These are phyloP conservation scores for Nephrocerus scutellatus DNA, from an alignment of 2,888 invertebrate species.

Conservation along the genomic window DNA sequence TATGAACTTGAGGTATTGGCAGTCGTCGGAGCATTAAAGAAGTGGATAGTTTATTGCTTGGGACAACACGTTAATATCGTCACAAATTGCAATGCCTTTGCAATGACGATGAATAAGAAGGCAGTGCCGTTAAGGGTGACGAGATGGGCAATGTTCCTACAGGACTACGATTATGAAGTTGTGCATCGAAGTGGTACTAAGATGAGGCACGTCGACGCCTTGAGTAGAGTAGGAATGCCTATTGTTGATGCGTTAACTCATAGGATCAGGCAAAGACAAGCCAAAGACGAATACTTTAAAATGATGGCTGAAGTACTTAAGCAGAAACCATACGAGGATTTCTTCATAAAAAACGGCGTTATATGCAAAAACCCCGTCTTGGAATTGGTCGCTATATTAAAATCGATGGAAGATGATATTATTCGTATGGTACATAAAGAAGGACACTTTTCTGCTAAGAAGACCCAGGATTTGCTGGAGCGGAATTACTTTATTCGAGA, in stretches of 20 bases:
- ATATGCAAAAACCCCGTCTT: conserved; percentile 8
- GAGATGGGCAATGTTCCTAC: conserved; percentile 13
- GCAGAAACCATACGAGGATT: conserved; percentile 4
- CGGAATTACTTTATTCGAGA: conserved; percentile 28
- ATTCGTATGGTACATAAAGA: conserved; percentile 33
- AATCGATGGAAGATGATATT: conserved; percentile 30
- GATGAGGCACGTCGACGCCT: conserved; percentile 21
- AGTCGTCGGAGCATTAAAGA: conserved; percentile 18
- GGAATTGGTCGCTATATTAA: conserved; percentile 31
- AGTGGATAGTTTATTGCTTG: conserved; percentile 30
- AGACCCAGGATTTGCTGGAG: conserved; percentile 26
- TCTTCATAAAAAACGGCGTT: conserved; percentile 7
- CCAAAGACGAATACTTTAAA: conserved; percentile 1
- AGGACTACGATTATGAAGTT: conserved; percentile 15
- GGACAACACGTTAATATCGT: conserved; percentile 30
- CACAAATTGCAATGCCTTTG: conserved; percentile 34
- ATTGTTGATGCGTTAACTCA: conserved; percentile 1
- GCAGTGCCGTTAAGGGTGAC: conserved; percentile 17
- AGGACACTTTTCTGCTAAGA: conserved; percentile 35
- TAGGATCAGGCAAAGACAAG: conserved; percentile 2
- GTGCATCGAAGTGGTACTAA: conserved; percentile 12
- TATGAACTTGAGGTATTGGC: conserved; percentile 26
- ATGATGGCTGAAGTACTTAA: conserved; percentile 5
- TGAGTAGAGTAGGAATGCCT: conserved; percentile 16
- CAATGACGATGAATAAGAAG: conserved; percentile 32